These are phyloP conservation scores for Augochlora pura DNA, from an alignment of 1,140 invertebrate species.

Conservation along the genomic window DNA sequence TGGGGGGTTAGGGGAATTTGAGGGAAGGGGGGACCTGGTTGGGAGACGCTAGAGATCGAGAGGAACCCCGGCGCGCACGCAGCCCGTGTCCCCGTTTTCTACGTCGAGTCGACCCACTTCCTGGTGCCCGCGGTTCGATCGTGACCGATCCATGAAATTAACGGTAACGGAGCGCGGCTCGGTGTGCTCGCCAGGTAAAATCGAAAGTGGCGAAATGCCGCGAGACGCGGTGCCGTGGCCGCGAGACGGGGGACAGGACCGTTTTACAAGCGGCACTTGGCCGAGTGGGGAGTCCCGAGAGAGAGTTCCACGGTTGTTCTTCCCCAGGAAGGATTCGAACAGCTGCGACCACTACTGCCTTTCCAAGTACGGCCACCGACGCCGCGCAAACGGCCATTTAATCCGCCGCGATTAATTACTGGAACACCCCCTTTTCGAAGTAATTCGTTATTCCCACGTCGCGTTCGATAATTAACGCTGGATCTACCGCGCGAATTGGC, in stretches of 20 bases:
- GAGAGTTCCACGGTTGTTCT: conserved; percentile 23
- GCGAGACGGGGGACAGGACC: not conserved
- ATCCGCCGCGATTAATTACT: too few relatives aligned
- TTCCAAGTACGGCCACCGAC: not conserved
- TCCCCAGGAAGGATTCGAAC: conserved; percentile 22
- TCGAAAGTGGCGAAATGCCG: conserved; percentile 59
- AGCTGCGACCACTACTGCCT: not conserved
- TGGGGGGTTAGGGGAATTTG: too few relatives aligned
- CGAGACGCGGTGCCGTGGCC: not conserved
- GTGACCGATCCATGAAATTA: conserved; percentile 55
- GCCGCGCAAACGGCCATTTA: too few relatives aligned
- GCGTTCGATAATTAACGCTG: too few relatives aligned
- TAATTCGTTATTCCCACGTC: too few relatives aligned
- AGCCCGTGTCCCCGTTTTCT: conserved; percentile 51
- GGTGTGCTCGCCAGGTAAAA: conserved; percentile 44
- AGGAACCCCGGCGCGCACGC: not conserved
- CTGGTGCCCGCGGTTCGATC: conserved; percentile 47
- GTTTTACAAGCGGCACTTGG: not conserved
- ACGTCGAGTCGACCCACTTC: conserved; percentile 46
- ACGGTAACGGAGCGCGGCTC: conserved; percentile 38
- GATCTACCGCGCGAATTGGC: too few relatives aligned
- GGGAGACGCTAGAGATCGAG: not conserved
- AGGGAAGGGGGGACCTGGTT: too few relatives aligned
- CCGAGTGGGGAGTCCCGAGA: conserved; percentile 26
- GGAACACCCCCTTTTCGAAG: too few relatives aligned